These are phyloP conservation scores for Pampusana beccarii DNA, from an alignment of 2,113 vertebrate genomes.

Conservation along the genomic window DNA sequence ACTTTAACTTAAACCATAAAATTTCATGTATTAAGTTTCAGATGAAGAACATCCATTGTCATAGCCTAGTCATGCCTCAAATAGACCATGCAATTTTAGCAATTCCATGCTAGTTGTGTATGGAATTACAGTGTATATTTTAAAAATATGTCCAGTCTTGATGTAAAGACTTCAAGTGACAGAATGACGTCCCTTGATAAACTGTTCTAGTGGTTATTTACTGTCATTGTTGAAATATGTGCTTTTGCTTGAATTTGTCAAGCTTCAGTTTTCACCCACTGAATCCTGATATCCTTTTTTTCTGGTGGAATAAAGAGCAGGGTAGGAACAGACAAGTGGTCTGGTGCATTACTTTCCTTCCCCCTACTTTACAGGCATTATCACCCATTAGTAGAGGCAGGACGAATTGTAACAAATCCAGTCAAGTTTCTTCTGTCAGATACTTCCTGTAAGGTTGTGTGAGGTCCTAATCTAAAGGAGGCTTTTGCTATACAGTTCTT, in stretches of 20 bases:
- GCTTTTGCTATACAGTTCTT: background rate
- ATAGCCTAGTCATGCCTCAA: background rate
- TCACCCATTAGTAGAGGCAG: background rate
- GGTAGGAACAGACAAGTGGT: background rate
- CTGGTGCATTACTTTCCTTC: background rate
- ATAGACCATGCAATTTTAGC: background rate
- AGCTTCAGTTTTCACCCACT: background rate
- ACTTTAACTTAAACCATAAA: background rate
- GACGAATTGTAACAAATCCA: background rate
- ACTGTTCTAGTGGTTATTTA: background rate
- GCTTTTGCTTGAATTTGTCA: background rate
- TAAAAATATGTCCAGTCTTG: background rate
- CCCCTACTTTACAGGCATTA: background rate
- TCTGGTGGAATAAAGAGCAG: background rate
- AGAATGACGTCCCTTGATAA: background rate
- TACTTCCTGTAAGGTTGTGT: background rate
- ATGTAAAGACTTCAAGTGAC: background rate
- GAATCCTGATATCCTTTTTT: background rate
- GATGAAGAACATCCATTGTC: background rate
- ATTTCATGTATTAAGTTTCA: background rate
- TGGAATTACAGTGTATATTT: background rate
- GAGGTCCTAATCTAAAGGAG: background rate
- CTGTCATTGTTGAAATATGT: background rate
- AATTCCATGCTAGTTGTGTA: background rate
- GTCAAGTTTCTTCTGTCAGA: background rate